Evolutionary conservation across 2,888 invertebrate species (phyloP).

Genomic region (Deroplatys truncata): DNA sequence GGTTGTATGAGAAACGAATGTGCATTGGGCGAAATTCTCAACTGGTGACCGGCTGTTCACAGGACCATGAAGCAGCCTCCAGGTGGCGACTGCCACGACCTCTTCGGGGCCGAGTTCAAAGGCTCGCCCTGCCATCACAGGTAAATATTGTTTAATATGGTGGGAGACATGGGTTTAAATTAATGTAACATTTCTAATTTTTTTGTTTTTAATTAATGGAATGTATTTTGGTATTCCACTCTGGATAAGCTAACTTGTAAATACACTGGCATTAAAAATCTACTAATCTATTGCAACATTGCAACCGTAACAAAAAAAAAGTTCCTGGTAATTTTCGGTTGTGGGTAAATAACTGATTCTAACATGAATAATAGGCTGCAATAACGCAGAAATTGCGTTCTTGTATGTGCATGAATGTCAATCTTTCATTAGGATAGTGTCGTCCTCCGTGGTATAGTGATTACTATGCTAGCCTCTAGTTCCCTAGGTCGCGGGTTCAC

Average conservation of each 20-base stretch:
- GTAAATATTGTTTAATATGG: conserved; percentile 35
- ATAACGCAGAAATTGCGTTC: too few relatives aligned
- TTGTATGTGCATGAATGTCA: too few relatives aligned
- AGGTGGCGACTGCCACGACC: conserved; percentile 39
- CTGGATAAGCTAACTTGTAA: neutral
- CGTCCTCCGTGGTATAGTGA: too few relatives aligned
- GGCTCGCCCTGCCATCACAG: conserved; percentile 42
- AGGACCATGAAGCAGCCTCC: conserved; percentile 38
- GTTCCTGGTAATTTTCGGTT: too few relatives aligned
- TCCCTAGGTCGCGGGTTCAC: too few relatives aligned
- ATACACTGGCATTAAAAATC: neutral
- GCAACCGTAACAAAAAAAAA: too few relatives aligned
- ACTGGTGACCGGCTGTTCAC: conserved; percentile 7
- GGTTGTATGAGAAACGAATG: neutral
- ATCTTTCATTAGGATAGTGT: too few relatives aligned
- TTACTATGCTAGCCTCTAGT: too few relatives aligned
- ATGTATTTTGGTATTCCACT: neutral
- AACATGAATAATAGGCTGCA: too few relatives aligned
- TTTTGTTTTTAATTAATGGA: neutral
- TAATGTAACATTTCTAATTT: neutral
- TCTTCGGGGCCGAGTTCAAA: conserved; percentile 40
- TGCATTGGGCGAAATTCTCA: neutral
- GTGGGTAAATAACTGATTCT: too few relatives aligned
- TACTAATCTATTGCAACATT: too few relatives aligned
- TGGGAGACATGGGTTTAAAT: neutral